Evolutionary conservation across 2,888 invertebrate species (phyloP).

Genomic region (Atherix ibis): DNA sequence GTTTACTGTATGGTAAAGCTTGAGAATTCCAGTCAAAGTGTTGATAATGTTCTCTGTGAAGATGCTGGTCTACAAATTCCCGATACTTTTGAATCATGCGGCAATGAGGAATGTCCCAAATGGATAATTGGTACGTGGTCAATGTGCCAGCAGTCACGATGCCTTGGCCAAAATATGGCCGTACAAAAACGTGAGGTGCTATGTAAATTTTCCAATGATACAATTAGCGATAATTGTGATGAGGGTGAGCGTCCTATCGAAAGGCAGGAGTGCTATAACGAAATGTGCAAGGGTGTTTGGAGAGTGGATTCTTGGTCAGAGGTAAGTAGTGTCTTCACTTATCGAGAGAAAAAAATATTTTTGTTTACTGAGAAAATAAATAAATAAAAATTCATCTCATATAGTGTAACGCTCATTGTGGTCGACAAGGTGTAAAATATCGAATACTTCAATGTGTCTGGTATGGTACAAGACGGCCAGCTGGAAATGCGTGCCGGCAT

Average conservation of each 20-base stretch:
- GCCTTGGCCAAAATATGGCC: conserved; percentile 61
- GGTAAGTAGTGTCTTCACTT: conserved; percentile 50
- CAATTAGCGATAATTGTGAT: conserved; percentile 40
- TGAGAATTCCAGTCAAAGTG: conserved; percentile 39
- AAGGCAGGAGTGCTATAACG: conserved; percentile 63
- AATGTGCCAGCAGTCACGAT: conserved; percentile 52
- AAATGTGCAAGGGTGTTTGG: conserved; percentile 82
- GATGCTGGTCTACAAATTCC: conserved; percentile 52
- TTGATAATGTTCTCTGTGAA: conserved; percentile 50
- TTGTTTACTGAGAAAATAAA: no score
- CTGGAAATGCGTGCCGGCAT: conserved; percentile 71
- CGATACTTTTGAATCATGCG: conserved; percentile 47
- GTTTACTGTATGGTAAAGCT: conserved; percentile 51
- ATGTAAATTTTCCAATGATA: conserved; percentile 35
- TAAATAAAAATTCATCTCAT: no score
- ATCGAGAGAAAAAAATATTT: no score
- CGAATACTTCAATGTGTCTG: conserved; percentile 85
- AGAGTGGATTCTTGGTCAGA: conserved; percentile 83
- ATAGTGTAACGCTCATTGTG: conserved; percentile 77
- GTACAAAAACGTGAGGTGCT: conserved; percentile 50
- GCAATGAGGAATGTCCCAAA: conserved; percentile 50
- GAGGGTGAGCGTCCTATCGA: conserved; percentile 56
- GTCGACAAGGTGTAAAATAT: conserved; percentile 68
- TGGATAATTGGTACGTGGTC: conserved; percentile 61
- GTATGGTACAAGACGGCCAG: conserved; percentile 68